Base-by-base conservation (phyloP, 2,113 vertebrate species). In the Gymnorhina tibicen region DNA sequence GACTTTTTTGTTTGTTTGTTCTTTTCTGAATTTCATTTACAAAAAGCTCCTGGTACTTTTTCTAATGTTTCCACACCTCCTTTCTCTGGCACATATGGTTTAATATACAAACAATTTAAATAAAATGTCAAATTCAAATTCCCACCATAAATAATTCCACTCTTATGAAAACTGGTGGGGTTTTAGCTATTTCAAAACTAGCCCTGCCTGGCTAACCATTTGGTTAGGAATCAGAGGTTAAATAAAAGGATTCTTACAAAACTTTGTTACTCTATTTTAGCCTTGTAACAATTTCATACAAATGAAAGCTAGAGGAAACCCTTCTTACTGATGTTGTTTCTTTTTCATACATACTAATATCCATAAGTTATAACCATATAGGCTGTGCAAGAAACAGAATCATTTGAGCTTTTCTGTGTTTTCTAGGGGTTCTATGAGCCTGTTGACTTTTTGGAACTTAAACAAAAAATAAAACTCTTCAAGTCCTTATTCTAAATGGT, bases 11-110 rank as follows among this genome's bases (percentile, higher is more conserved):
- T n/a, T 58, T 68, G 86, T 76, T 90, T 33, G 11, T 41, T 56
- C 68, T 84, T 55, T 41, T 74, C 69, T 76, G 91, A 94, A 87
- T 62, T 91, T 96, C 49, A 89, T 85, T 95, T 91, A 91, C 87
- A 96, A 93, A 92, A 74, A 93, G 67, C 93, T 97, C 94, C 92
- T 96, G 85, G 77, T 87, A 95, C 67, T 77, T 95, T 85, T 80
- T 47, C 89, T 60, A 93, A 13, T 46, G 46, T 90, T 97, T 91
- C 91, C 94, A 95, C 53, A 82, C 52, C 76, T 96, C 59, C 58
- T 56, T 96, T 79, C 50, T 82, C 97, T 98, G 96, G 91, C 89
- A 97, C 95, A 85, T 95, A 78, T 60, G 75, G 95, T 95, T 97
- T 87, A 91, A 60, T 66, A 97, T 26, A 91, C 59, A 96, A 90